Evolutionary conservation across 2,888 invertebrate genomes (phyloP).

Genomic region (Spodoptera littoralis): DNA sequence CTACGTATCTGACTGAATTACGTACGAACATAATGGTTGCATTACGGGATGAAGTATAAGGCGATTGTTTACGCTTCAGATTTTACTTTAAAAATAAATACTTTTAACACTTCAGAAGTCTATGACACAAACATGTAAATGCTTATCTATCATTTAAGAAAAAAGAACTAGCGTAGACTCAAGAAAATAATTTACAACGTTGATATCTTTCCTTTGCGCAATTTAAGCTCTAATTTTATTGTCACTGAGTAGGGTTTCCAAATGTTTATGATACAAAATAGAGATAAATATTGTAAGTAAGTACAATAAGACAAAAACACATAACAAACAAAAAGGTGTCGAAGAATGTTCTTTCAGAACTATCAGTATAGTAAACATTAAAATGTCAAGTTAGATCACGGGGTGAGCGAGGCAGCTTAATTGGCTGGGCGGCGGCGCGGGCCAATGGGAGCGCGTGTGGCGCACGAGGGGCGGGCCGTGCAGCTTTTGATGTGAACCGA

Average conservation of each 20-base stretch:
- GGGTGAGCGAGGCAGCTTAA: conserved; percentile 80
- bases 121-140: neutral
- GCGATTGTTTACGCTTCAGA: conserved; percentile 34
- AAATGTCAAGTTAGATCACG: conserved; percentile 83
- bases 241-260: too few relatives aligned
- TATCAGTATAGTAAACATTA: conserved; percentile 81
- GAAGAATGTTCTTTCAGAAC: conserved; percentile 55
- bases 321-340: conserved; percentile 33
- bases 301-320: neutral
- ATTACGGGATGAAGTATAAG: conserved; percentile 63
- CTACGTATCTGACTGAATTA: conserved; percentile 80
- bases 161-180: too few relatives aligned
- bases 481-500: conserved; percentile 76
- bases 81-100: conserved; percentile 2
- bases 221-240: too few relatives aligned
- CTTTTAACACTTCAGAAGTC: neutral
- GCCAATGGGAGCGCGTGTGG: conserved; percentile 76
- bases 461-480: conserved; percentile 77
- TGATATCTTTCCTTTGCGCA: too few relatives aligned
- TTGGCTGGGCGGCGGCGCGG: conserved; percentile 80
- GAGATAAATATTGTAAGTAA: neutral
- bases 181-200: too few relatives aligned
- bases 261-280: neutral
- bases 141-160: too few relatives aligned
- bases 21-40: conserved; percentile 72